Evolutionary conservation across 2,113 vertebrate species (phyloP), one percentile per base, ranked within the genome.

Genomic region (Puffinus mauretanicus): DNA sequence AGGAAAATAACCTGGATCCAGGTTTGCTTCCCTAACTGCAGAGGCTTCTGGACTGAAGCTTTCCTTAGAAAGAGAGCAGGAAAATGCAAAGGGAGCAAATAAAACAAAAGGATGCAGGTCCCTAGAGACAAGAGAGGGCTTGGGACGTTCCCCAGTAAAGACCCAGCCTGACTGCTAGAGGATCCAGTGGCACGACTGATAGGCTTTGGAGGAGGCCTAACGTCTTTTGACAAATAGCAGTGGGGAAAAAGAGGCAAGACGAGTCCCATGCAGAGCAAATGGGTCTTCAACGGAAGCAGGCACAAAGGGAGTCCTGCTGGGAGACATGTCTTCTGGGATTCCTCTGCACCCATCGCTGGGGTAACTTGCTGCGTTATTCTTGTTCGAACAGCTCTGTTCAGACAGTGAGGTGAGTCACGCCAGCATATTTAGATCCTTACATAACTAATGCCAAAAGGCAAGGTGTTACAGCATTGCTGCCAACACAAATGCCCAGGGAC

Each of bases 391-490:
- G 91, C 95, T 97, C 96, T 75, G 67, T 62, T 93, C 95, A 94
- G 93, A 83, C 87, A 86, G 19, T 4, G 3, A 51, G 34, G 57
- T 97, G 97, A 97, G 61, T 97, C 97, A 97, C 11, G 5, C 25
- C 82, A 34, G 76, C 94, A 90, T 91, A 64, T 90, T 95, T 96
- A 92, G 91, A 78, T 93, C 66, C 87, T 97, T 95, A 95, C 96
- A 94, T 86, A 95, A 95, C 40, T 6, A 88, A 29, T 78, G 96
- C 97, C 96, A 94, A 92, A 30, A 97, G 97, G 97, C 95, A 96
- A 97, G 97, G 96, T 96, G 94, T 94, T 94, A n/a, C 91, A 52
- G 76, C 64, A n/a, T 20, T 26, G 46, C 52, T 96, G 95, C 97
- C 96, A 97, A 95, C 84, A 77, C 71, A 94, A 95, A 96, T 94